phyloP scores from a whole-genome alignment of 2,113 vertebrate genomes.

The Oncorhynchus gorbuscha region DNA sequence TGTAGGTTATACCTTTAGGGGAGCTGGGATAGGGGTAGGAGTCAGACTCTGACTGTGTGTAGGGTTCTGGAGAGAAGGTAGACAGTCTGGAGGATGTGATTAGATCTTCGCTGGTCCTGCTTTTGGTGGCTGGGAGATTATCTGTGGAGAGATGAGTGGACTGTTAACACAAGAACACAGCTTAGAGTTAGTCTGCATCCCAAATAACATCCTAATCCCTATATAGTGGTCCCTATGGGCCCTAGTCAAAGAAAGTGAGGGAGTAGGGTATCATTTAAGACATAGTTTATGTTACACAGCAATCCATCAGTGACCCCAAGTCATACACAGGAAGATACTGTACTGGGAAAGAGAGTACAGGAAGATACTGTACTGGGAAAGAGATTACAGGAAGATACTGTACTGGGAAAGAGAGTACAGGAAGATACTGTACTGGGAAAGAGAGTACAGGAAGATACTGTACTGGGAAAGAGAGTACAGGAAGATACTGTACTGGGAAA shows the following conservation, averaged over 20 bases:
- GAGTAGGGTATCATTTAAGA: too few relatives aligned
- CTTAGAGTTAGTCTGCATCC: too few relatives aligned
- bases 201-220: too few relatives aligned
- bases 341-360: too few relatives aligned
- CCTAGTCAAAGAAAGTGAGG: too few relatives aligned
- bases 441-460: background rate
- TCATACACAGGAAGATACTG: background rate
- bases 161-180: background rate
- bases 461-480: too few relatives aligned
- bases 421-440: background rate
- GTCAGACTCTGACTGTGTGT: constrained; percentile 84
- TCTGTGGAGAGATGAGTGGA: constrained; percentile 69
- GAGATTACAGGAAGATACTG: background rate
- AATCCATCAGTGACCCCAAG: background rate
- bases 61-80: constrained; percentile 88
- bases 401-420: too few relatives aligned
- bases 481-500: background rate
- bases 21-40: constrained; percentile 90
- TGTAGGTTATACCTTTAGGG: constrained; percentile 81
- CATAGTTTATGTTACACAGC: background rate
- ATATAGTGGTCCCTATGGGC: too few relatives aligned
- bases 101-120: constrained; percentile 97
- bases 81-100: constrained; percentile 88
- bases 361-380: background rate
- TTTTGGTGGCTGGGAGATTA: constrained; percentile 85